Evolutionary conservation across 2,888 invertebrate species (phyloP).

Genomic region (Baccha elongata): DNA sequence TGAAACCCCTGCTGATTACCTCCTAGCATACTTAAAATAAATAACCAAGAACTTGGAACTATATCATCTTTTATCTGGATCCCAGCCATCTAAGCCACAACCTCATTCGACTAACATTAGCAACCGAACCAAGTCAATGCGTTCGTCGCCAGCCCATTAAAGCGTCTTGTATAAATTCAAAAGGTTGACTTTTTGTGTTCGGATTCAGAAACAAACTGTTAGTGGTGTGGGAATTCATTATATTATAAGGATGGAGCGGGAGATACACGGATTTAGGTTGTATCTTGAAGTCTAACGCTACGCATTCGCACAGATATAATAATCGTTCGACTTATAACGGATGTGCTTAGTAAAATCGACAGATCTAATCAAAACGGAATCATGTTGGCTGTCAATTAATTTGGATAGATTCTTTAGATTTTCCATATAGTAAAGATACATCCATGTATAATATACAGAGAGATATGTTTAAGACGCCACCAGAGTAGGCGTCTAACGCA

Average conservation of each 20-base stretch:
- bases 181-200: conserved; percentile 15
- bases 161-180: conserved; percentile 60
- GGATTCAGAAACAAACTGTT: neutral
- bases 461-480: neutral
- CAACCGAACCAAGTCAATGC: conserved; percentile 63
- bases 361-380: conserved; percentile 69
- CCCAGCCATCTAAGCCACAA: conserved; percentile 52
- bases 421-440: conserved; percentile 54
- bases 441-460: conserved; percentile 14
- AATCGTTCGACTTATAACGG: conserved; percentile 41
- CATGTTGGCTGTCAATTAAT: conserved; percentile 72
- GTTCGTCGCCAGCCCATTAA: conserved; percentile 60
- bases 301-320: conserved; percentile 44
- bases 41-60: conserved; percentile 57
- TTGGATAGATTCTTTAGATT: conserved; percentile 49
- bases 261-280: conserved; percentile 9
- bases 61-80: conserved; percentile 70
- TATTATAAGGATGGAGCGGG: conserved; percentile 19
- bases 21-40: conserved; percentile 52
- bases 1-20: conserved; percentile 55
- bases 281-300: conserved; percentile 25
- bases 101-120: conserved; percentile 54
- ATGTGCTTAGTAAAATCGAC: conserved; percentile 64
- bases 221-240: conserved; percentile 17
- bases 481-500: conserved; percentile 34